Percentiles rank a stretch among this genome's conserved stretches.
These are phyloP conservation scores for Drosophila mauritiana DNA, from an alignment of 1,140 invertebrate species.

Conservation along the genomic window DNA sequence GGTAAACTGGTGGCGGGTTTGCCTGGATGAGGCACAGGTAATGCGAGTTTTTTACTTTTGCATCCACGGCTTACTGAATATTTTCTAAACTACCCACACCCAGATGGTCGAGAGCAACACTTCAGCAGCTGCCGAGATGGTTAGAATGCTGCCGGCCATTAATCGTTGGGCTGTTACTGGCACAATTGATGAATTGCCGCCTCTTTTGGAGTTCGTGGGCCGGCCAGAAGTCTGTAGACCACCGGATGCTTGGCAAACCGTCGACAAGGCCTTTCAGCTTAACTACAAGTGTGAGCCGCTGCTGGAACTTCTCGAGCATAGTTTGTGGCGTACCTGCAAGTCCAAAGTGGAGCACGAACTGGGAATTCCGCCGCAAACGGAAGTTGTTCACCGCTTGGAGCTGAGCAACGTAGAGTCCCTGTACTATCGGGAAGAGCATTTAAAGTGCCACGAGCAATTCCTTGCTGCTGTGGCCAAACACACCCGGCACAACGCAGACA, in stretches of 20 bases:
- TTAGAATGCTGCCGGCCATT: constrained; percentile 88
- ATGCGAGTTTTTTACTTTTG: too few species aligned
- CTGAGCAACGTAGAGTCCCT: constrained; percentile 86
- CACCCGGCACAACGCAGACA: constrained; percentile 33
- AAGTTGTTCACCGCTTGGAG: constrained; percentile 84
- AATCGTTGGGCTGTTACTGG: constrained; percentile 93
- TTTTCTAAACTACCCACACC: background rate
- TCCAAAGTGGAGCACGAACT: constrained; percentile 87
- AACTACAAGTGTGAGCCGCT: constrained; percentile 67
- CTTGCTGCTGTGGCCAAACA: constrained; percentile 53
- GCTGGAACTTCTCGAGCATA: constrained; percentile 86
- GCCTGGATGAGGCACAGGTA: constrained; percentile 92
- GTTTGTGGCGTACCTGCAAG: constrained; percentile 89
- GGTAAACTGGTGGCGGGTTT: constrained; percentile 92
- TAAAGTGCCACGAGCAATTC: constrained; percentile 63
- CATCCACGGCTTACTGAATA: background rate
- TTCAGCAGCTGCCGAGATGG: constrained; percentile 84
- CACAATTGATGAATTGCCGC: constrained; percentile 88
- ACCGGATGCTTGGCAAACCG: constrained; percentile 85
- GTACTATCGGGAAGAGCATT: constrained; percentile 86
- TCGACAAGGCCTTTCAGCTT: constrained; percentile 86
- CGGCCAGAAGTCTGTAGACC: constrained; percentile 50
- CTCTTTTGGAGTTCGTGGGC: constrained; percentile 89
- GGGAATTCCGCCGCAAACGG: constrained; percentile 85
- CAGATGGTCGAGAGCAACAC: constrained; percentile 88